Evolutionary conservation across 2,113 vertebrate species (phyloP), one percentile per base, ranked within the genome.

Genomic region (Ardeotis arabs): DNA sequence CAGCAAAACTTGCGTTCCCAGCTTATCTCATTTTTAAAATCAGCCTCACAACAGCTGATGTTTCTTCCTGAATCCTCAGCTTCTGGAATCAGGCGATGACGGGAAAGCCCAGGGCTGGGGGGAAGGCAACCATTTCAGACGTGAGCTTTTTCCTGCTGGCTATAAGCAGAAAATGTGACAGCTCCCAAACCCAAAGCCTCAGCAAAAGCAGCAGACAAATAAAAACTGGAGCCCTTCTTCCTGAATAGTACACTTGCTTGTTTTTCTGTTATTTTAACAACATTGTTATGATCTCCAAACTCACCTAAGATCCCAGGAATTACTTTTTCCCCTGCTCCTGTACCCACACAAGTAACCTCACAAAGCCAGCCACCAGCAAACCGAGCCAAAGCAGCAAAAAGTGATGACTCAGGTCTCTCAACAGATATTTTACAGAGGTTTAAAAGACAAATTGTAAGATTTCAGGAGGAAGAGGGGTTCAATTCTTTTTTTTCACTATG

Each of bases 31-130:
- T 69, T 39, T 83, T 82, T n/a, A 12, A 80, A 77, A 59, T 49
- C 76, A 86, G 95, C 68, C 86, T 77, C 64, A 22, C 2, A 4
- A 52, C 9, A n/a, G 83, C 70, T 76, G 75, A 76, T 88, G 79
- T 73, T 96, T 86, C 86, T 77, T 95, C 76, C 33, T 67, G 73
- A 95, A 89, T 55, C 68, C 44, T 89, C 83, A 31, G 86, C 80
- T 87, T 55, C 91, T 87, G 86, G 76, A 74, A 73, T 49, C 88
- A 75, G 15, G 41, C 58, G 50, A 93, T 33, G 55, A 70, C 4
- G 52, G 56, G 84, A 92, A 95, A 95, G 92, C 67, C 91, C 73
- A 62, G 85, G 90, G 74, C 77, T 75, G 62, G 37, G 69, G 74
- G 49, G 37, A 94, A 89, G 77, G 84, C 9, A 3, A 70, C 84